Evolutionary conservation across 2,113 vertebrate genomes (phyloP).

Genomic region (Nymphicus hollandicus): DNA sequence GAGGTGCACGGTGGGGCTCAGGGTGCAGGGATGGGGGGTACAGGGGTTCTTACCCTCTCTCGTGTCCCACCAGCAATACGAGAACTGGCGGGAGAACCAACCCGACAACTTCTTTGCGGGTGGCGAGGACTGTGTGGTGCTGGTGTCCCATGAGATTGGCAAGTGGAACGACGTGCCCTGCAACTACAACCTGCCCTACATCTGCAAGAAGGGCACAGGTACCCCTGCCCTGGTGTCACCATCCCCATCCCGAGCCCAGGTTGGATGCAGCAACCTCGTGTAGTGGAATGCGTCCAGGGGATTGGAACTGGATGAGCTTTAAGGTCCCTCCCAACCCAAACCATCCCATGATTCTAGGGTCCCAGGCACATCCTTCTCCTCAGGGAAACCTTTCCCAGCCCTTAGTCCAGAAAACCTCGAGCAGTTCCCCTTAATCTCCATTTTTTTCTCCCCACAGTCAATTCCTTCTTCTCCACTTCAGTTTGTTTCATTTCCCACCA

Average conservation of each 20-base stretch:
- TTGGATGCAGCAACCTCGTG: neutral
- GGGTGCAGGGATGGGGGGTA: accelerated
- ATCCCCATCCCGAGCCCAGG: neutral
- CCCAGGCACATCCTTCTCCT: neutral
- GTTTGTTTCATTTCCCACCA: neutral
- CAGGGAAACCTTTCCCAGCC: neutral
- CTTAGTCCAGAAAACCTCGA: accelerated
- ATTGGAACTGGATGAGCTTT: neutral
- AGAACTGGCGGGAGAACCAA: constrained; percentile 97
- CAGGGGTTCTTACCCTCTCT: neutral
- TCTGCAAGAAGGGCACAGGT: constrained; percentile 99
- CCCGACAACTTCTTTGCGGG: constrained; percentile 97
- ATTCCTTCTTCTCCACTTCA: neutral
- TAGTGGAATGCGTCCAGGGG: neutral
- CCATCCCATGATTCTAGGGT: neutral
- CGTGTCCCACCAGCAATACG: constrained; percentile 83
- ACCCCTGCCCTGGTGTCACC: neutral
- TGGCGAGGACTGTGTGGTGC: constrained; percentile 95
- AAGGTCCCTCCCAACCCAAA: neutral
- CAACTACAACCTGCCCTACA: constrained; percentile 97
- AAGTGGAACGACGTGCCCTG: constrained; percentile 98
- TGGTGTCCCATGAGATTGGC: constrained; percentile 92
- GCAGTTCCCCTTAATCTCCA: neutral
- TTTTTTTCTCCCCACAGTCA: neutral
- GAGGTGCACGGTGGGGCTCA: accelerated